Base-by-base conservation (phyloP, 2,888 invertebrate genomes). In the Litoditis marina region DNA sequence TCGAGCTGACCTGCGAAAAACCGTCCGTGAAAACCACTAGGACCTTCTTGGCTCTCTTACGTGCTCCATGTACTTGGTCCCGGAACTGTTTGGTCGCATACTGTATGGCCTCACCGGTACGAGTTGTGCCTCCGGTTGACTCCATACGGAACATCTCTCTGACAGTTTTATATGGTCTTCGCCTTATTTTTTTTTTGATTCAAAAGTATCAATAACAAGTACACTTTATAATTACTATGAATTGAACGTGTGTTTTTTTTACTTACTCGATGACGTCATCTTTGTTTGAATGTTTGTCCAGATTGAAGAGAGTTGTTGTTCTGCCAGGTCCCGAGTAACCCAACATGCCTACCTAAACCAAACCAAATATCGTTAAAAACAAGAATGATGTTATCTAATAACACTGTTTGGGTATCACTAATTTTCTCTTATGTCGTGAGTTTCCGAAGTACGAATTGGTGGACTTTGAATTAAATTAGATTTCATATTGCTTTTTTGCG, bases 1-100 rank as follows among this genome's bases (percentile, higher is more conserved):
- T n/a, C n/a, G n/a, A 25, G 25, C 22, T 19, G 5, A 49, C 70
- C 69, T 76, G 77, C 16, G 73, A 73, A 51, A 75, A 74, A 49
- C 77, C 78, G 62, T 78, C 78, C 0, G 78, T 76, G 64, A 78
- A 76, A 1, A 78, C 68, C 16, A 78, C 65, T 32, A 78, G 53
- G 11, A 70, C 66, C 36, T 69, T 71, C 30, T 65, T 66, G 8
- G 75, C 65, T 19, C 68, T 69, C 16, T 64, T 65, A 42, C 67
- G 58, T 19, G 71, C 69, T 25, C 67, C 66, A 60, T 69, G 68
- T 22, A 60, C n/a, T 28, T 50, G 60, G 34, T 36, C 62, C 25
- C 51, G 51, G 60, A 78, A 75, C 11, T 72, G 70, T 28, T 65
- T 62, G 0, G 52, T 59, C 3, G 72, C 77, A 47, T 65, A 71